Evolutionary conservation across 2,797 vertebrate genomes (phyloP).

Genomic region (Gorsachius magnificus): DNA sequence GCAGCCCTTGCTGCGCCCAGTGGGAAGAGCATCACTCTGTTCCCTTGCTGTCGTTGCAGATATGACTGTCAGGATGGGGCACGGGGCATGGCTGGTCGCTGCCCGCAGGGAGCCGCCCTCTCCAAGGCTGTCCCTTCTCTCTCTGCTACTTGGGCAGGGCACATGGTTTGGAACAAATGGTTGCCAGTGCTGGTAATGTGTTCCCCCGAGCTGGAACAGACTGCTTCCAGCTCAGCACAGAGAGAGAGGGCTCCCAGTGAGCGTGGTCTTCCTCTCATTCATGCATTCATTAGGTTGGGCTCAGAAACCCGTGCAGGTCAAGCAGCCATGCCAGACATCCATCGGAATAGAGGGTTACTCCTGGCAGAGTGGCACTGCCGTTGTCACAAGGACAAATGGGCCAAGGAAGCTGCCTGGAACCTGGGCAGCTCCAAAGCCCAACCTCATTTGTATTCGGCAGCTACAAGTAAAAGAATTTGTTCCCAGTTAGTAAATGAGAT

Average conservation of each 20-base stretch:
- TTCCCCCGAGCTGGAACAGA: background rate
- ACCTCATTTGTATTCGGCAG: background rate
- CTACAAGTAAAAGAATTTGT: background rate
- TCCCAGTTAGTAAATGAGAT: slow-evolving; percentile 31
- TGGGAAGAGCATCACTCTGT: background rate
- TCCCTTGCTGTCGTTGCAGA: background rate
- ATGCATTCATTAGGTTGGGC: background rate
- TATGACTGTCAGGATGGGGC: background rate
- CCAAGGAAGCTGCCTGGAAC: background rate
- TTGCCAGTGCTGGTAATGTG: background rate
- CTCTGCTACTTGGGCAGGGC: background rate
- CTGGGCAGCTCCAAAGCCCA: background rate
- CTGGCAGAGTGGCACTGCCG: background rate
- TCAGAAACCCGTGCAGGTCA: background rate
- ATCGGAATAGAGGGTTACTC: background rate
- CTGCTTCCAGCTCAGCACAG: background rate
- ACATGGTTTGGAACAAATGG: background rate
- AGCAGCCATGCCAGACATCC: background rate
- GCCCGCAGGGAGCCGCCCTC: background rate
- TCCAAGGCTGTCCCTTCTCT: background rate
- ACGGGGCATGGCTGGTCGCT: background rate
- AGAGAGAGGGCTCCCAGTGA: background rate
- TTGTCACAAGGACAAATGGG: background rate
- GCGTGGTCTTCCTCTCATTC: background rate
- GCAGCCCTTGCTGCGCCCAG: background rate